A percentile compares a stretch with the other conserved stretches of the same genome.
phyloP scores from a whole-genome alignment of 2,113 vertebrate genomes.

The Hemicordylus capensis region DNA sequence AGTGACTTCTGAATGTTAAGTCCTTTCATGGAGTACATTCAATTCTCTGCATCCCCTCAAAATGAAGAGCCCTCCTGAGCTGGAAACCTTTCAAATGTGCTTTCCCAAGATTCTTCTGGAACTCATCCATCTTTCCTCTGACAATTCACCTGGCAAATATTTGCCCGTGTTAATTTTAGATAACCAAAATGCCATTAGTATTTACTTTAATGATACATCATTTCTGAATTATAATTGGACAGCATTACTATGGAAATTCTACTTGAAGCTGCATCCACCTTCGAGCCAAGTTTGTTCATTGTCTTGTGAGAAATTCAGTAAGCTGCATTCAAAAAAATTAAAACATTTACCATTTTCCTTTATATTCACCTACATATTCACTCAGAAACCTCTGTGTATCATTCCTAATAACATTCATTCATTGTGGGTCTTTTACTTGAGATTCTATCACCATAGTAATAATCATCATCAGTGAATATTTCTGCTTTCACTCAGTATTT shows the following conservation, averaged over 20 bases:
- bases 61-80: conserved; percentile 40
- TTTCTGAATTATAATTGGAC: conserved; percentile 53
- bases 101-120: conserved; percentile 21
- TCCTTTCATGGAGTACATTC: neutral
- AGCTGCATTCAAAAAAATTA: conserved; percentile 16
- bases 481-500: conserved; percentile 3
- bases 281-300: conserved; percentile 50
- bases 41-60: conserved; percentile 1
- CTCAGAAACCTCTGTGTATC: conserved; percentile 3
- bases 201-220: conserved; percentile 56
- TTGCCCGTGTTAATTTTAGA: conserved; percentile 23
- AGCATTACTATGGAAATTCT: conserved; percentile 47
- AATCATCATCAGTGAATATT: neutral
- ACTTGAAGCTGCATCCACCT: neutral
- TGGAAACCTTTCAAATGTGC: conserved; percentile 1
- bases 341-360: conserved; percentile 23
- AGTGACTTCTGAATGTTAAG: conserved; percentile 42
- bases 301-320: conserved; percentile 41
- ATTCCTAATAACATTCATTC: conserved; percentile 15
- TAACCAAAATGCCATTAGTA: conserved; percentile 49
- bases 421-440: neutral
- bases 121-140: conserved; percentile 29
- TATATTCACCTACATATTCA: conserved; percentile 2
- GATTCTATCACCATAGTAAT: neutral
- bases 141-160: conserved; percentile 47